Evolutionary conservation across 2,888 invertebrate genomes (phyloP), one percentile per base, ranked within the genome.

Genomic region (Esperia sulphurella): DNA sequence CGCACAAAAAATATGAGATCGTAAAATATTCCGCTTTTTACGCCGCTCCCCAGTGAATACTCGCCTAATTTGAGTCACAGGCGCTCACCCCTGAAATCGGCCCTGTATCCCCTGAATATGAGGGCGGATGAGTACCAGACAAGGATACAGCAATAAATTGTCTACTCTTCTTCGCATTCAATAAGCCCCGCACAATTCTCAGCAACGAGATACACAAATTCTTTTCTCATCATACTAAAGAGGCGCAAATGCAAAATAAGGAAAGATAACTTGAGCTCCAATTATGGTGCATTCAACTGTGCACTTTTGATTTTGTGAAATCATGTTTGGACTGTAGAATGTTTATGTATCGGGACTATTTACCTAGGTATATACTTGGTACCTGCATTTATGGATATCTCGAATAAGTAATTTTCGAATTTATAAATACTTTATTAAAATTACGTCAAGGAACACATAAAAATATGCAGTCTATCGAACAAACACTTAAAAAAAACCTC

Each of bases 61-160:
- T 4, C 1, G 33, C 10, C 10, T 33, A 33, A 33, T 33, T 37
- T n/a, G 13, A 12, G 37, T 12, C 12, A 10, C 13, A 12, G 12
- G n/a, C 13, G 12, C 13, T 37, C 12, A 21, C 21, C 14, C 28
- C 41, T 41, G 28, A 21, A 28, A 8, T 1, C 41, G 41, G 8
- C 41, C n/a, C 41, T 41, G 41, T 5, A 59, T 59, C 61, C 68
- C 67, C 65, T 59, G 53, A 65, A 58, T 65, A 59, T 55, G 55
- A 64, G 66, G 62, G 66, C 59, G 63, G 63, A 64, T 61, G 63
- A 63, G 60, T 59, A 35, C 38, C 41, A 69, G 62, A 73, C 59
- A 64, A 46, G 57, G 52, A 59, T 55, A 54, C 54, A 58, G 58
- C 55, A 52, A 65, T 73, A 74, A 71, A 71, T 71, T 66, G 62